phyloP scores from a whole-genome alignment of 2,113 vertebrate genomes.

The Perca flavescens region DNA sequence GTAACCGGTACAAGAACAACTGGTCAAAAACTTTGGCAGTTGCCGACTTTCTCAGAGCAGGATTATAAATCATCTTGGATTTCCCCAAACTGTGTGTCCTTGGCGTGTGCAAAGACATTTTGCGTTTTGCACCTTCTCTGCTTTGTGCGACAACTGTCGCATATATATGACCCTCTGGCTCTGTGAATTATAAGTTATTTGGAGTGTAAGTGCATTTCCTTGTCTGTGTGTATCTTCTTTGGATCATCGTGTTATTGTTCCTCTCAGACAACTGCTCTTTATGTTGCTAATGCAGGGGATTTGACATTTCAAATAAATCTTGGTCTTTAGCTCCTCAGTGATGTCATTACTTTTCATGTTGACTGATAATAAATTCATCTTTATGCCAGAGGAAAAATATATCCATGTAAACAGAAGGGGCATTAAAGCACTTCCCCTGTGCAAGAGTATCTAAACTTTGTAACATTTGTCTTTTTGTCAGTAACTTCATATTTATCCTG shows the following conservation, averaged over 20 bases:
- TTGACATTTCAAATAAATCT: conserved; percentile 22
- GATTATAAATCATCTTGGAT: conserved; percentile 41
- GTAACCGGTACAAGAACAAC: conserved; percentile 31
- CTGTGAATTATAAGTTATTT: conserved; percentile 37
- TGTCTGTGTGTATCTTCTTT: conserved; percentile 29
- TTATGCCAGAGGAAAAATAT: neutral
- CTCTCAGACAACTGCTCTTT: conserved; percentile 5
- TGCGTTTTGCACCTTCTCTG: conserved; percentile 14
- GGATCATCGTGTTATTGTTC: conserved; percentile 3
- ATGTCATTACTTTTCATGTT: conserved; percentile 1
- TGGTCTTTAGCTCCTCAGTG: neutral
- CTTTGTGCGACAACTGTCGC: conserved; percentile 46
- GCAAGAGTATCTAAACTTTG: neutral
- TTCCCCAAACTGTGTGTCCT: conserved; percentile 20
- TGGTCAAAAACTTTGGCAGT: conserved; percentile 44
- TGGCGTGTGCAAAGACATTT: conserved; percentile 26
- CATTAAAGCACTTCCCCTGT: neutral
- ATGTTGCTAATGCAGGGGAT: conserved; percentile 1
- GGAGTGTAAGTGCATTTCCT: conserved; percentile 11
- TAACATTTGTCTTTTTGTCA: neutral
- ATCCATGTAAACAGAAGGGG: neutral
- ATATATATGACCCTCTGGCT: conserved; percentile 25
- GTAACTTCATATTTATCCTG: neutral
- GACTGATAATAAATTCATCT: neutral
- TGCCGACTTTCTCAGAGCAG: neutral